These are phyloP conservation scores for Bombyx huttoni DNA, from an alignment of 2,888 invertebrate species.

Conservation along the genomic window DNA sequence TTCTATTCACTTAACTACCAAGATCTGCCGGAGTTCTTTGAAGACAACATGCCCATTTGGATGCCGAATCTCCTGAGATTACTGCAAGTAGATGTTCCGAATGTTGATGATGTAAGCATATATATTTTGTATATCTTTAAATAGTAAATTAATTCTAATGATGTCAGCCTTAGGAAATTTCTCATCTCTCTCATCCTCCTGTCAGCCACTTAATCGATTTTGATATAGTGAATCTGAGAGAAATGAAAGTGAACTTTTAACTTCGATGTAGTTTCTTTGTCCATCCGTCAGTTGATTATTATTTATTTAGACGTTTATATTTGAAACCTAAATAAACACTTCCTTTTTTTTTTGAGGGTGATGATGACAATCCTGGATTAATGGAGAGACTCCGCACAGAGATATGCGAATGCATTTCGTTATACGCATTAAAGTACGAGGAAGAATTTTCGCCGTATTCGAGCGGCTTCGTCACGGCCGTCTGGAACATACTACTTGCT, in stretches of 20 bases:
- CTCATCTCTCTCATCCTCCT: too few relatives aligned
- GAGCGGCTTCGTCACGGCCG: constrained; percentile 92
- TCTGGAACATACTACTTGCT: constrained; percentile 91
- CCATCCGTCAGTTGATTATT: too few relatives aligned
- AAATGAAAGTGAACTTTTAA: too few relatives aligned
- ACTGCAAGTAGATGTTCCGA: constrained; percentile 82
- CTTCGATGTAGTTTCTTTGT: too few relatives aligned
- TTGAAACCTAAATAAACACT: background rate
- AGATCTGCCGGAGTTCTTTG: constrained; percentile 98
- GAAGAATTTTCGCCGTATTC: constrained; percentile 95
- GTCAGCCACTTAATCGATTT: too few relatives aligned
- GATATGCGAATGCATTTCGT: constrained; percentile 93
- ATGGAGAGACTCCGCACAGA: constrained; percentile 94
- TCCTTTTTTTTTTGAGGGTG: constrained; percentile 63
- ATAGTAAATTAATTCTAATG: too few relatives aligned
- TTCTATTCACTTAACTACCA: constrained; percentile 98
- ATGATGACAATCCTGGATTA: constrained; percentile 89
- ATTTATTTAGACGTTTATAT: too few relatives aligned
- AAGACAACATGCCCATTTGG: constrained; percentile 97
- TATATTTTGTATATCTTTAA: background rate
- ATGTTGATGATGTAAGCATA: constrained; percentile 71
- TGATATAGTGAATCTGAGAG: too few relatives aligned
- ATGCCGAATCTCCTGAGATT: constrained; percentile 92
- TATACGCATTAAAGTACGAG: constrained; percentile 98
- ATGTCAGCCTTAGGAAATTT: too few relatives aligned